Evolutionary conservation across 2,888 invertebrate genomes (phyloP).

Genomic region (Teleiodes luculella): DNA sequence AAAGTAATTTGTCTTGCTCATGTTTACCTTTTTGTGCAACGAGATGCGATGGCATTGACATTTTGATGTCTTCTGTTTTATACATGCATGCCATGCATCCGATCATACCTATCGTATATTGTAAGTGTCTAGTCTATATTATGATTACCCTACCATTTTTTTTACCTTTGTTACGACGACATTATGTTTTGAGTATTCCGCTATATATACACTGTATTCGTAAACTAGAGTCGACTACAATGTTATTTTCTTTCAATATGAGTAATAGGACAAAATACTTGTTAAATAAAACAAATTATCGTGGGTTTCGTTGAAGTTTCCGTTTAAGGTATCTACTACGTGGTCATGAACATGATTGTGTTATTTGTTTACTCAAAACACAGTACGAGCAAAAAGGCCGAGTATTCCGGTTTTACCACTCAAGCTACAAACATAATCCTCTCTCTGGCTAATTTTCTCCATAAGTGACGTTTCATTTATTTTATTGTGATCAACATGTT

Average conservation of each 20-base stretch:
- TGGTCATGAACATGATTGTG: not conserved
- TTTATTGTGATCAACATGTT: conserved; percentile 7
- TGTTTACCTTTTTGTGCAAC: not conserved
- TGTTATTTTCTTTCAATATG: too few species aligned
- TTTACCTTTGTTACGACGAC: too few species aligned
- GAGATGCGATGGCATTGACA: not conserved
- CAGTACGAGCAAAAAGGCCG: not conserved
- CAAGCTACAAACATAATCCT: not conserved
- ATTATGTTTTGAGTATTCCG: too few species aligned
- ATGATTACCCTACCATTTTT: too few species aligned
- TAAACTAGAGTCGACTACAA: not conserved
- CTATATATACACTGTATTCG: too few species aligned
- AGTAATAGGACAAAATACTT: too few species aligned
- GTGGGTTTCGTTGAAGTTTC: not conserved
- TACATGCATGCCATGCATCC: too few species aligned
- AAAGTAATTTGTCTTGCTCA: conserved; percentile 2
- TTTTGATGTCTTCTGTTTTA: not conserved
- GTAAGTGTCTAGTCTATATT: too few species aligned
- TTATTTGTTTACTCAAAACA: conserved; percentile 1
- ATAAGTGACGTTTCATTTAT: conserved; percentile 2
- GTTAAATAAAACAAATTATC: not conserved
- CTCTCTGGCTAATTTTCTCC: not conserved
- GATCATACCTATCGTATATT: too few species aligned
- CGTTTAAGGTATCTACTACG: not conserved
- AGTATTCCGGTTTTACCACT: conserved; percentile 5